Evolutionary conservation across 2,113 vertebrate genomes (phyloP), one percentile per base, ranked within the genome.

Genomic region (Gobiocypris rarus): DNA sequence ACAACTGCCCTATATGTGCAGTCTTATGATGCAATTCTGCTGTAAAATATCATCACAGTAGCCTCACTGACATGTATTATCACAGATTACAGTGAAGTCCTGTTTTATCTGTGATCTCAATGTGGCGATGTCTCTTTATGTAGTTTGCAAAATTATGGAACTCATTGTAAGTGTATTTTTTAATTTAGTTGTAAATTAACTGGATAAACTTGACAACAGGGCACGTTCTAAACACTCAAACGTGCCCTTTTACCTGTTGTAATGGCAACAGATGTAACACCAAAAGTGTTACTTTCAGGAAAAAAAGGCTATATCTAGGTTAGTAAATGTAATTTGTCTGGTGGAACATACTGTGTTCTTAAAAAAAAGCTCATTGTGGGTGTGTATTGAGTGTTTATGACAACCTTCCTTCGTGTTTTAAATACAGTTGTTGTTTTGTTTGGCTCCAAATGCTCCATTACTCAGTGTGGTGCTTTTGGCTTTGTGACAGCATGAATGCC

Each of bases 391-490:
- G 63, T 65, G 28, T 45, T 28, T 56, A 63, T 71, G 59, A 43
- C 59, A 14, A 65, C 58, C 34, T 50, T 70, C 19, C 41, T 63
- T 78, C 11, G 14, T 38, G 10, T 71, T 88, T 83, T 2, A 83
- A 86, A 86, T 75, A 84, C 67, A 86, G 70, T 48, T 10, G 11
- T 74, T 28, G 50, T 76, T 87, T 86, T 87, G 80, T 88, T 86
- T 71, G 59, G 15, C 45, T 77, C 14, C 63, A 77, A 82, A 19
- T 63, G 56, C 24, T n/a, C 50, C 69, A 82, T 88, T 80, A 85
- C 67, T 80, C 69, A 86, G 43, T 58, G 63, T n/a, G 58, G 74
- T 24, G 48, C 76, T 83, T 43, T 87, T 86, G 83, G 77, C 73
- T 69, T 82, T 85, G 63, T 76, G 80, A 77, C 75, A 81, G 61